phyloP scores from a whole-genome alignment of 1,140 invertebrate species.

The Probaryconus sp. region DNA sequence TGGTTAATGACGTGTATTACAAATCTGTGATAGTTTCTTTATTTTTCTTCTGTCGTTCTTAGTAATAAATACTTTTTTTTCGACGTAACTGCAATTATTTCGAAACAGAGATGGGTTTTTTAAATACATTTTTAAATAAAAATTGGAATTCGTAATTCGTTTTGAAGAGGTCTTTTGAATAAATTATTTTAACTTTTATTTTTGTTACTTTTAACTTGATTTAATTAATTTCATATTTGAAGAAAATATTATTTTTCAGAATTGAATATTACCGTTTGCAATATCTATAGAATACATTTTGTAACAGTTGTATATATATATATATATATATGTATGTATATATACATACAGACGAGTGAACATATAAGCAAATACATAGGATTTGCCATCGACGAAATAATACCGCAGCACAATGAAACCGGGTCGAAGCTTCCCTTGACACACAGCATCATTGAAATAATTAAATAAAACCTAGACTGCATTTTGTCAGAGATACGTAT shows the following conservation, averaged over 20 bases:
- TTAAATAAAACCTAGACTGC: conserved; percentile 44
- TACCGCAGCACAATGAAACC: conserved; percentile 47
- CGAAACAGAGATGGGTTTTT: conserved; percentile 38
- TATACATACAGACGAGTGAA: no score
- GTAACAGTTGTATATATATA: no score
- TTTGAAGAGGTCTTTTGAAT: no score
- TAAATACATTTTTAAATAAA: no score
- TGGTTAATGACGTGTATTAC: conserved; percentile 52
- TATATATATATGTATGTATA: no score
- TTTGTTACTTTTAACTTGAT: no score
- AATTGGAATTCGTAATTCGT: no score
- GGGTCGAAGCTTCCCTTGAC: conserved; percentile 49
- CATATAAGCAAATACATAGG: conserved; percentile 40
- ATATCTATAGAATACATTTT: no score
- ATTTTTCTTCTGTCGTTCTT: conserved; percentile 14
- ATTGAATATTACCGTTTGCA: no score
- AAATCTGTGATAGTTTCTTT: conserved; percentile 28
- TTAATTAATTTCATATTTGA: no score
- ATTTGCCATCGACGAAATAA: conserved; percentile 51
- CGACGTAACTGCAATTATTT: conserved; percentile 42
- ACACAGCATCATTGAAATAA: conserved; percentile 47
- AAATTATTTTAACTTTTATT: no score
- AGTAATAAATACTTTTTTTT: conserved; percentile 51
- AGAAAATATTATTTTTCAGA: no score
- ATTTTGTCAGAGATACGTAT: conserved; percentile 33